Base-by-base conservation (phyloP, 2,888 invertebrate genomes). In the Troglohyphantes excavatus region DNA sequence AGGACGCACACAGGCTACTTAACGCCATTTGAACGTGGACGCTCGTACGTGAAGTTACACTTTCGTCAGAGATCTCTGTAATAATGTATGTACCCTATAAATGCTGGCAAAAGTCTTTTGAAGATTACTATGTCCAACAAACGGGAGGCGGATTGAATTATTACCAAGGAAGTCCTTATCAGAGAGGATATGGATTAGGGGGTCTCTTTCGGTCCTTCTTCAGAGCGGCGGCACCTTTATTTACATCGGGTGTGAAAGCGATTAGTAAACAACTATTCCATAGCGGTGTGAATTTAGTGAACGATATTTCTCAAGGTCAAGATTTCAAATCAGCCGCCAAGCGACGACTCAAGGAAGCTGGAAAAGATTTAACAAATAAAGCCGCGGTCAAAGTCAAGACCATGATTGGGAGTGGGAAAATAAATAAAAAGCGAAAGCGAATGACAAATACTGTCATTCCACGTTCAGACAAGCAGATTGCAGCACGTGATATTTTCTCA, bases 221-320 rank as follows among this genome's bases (percentile, higher is more conserved):
- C 53, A 19, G 79, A n/a, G 21, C 59, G 21, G 29, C 70, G 0
- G 27, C 76, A 9, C 83, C 89, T 11, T 59, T 90, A 19, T 33
- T 90, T 0, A 68, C 65, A 26, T 43, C 67, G n/a, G 73, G 79
- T 2, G 84, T 79, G 13, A 59, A 70, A 27, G 46, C 39, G 2
- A 17, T 90, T 7, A 86, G 82, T 17, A 90, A 84, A 76, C 43
- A 90, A 72, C 26, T 63, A 29, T 29, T 90, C 13, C 19, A 21
- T 1, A 76, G 63, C 3, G 53, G 85, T 43, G 65, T 65, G 2
- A 46, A 23, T 17, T 23, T 90, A 21, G 53, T 61, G 9, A 75
- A 46, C 21, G 81, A 90, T 65, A 67, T 90, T 9, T 19, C 68
- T 9, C 61, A 27, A 19, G 86, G 82, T 11, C 27, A 73, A 13